Conservation (phyloP, 2,888 invertebrate species). For the Lathronympha strigana region DNA sequence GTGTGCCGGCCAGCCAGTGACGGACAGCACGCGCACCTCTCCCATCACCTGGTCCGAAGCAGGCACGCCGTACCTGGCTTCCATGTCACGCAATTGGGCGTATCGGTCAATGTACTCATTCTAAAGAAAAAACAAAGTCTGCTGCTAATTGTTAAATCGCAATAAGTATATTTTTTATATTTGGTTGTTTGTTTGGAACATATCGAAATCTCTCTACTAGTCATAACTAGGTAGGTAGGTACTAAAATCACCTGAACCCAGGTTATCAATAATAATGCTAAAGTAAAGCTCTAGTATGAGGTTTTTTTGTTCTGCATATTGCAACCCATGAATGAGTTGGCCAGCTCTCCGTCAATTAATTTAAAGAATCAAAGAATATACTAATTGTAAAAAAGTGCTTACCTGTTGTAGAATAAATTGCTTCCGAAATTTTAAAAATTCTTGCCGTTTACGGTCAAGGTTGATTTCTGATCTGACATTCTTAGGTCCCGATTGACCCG, state of each 20-base stretch:
- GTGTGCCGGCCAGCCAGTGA: slow-evolving; percentile 70
- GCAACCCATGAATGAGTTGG: too few species aligned
- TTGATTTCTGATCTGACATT: slow-evolving; percentile 58
- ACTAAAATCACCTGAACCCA: too few species aligned
- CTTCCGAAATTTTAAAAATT: slow-evolving; percentile 68
- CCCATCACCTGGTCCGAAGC: slow-evolving; percentile 61
- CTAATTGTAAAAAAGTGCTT: slow-evolving; percentile 3
- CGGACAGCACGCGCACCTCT: slow-evolving; percentile 70
- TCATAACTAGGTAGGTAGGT: too few species aligned
- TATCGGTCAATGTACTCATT: slow-evolving; percentile 66
- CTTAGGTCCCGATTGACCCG: slow-evolving; percentile 55
- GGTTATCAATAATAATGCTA: too few species aligned
- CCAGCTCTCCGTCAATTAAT: too few species aligned
- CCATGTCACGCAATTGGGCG: slow-evolving; percentile 67
- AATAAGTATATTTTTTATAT: neutral
- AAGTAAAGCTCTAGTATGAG: too few species aligned
- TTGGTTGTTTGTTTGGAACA: too few species aligned
- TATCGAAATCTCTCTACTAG: too few species aligned
- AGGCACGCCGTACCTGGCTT: slow-evolving; percentile 57
- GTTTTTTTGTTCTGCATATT: too few species aligned
- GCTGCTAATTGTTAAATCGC: neutral
- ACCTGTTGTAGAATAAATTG: slow-evolving; percentile 66
- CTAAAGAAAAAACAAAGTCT: slow-evolving; percentile 50
- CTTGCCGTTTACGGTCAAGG: slow-evolving; percentile 69
- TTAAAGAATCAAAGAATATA: too few species aligned